phyloP scores from a whole-genome alignment of 2,797 vertebrate genomes.

The Esox masquinongy region DNA sequence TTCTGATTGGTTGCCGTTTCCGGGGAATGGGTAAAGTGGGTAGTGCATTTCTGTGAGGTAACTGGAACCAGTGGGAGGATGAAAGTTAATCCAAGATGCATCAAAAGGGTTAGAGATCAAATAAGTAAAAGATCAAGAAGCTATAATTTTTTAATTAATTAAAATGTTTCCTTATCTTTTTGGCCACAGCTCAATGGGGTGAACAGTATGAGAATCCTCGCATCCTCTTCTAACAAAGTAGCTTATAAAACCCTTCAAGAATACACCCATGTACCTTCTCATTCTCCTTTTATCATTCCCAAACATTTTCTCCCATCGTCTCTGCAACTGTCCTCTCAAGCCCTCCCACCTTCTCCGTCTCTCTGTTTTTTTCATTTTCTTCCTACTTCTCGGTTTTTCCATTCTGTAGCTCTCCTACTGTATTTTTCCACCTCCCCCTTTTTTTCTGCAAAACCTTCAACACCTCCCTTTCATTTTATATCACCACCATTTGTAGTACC shows the following conservation, averaged over 20 bases:
- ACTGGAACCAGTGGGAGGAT: no score
- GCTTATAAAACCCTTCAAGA: slow-evolving; percentile 2
- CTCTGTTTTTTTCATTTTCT: neutral
- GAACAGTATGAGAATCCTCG: no score
- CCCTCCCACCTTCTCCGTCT: neutral
- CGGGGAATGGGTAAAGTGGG: no score
- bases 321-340: slow-evolving; percentile 6
- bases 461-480: neutral
- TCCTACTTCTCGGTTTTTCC: neutral
- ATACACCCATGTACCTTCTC: slow-evolving; percentile 10
- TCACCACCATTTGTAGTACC: neutral
- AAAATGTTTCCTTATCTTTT: no score
- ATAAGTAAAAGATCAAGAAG: no score
- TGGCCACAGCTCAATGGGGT: no score
- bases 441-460: neutral
- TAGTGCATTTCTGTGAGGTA: no score
- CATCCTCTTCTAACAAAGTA: neutral
- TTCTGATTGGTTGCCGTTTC: no score
- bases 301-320: slow-evolving; percentile 38
- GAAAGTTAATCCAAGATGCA: no score
- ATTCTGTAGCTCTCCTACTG: neutral
- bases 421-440: neutral
- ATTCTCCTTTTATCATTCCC: slow-evolving; percentile 28
- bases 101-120: no score
- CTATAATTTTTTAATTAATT: no score